These are phyloP conservation scores for Monopis laevigella DNA, from an alignment of 2,888 invertebrate species.

Conservation along the genomic window DNA sequence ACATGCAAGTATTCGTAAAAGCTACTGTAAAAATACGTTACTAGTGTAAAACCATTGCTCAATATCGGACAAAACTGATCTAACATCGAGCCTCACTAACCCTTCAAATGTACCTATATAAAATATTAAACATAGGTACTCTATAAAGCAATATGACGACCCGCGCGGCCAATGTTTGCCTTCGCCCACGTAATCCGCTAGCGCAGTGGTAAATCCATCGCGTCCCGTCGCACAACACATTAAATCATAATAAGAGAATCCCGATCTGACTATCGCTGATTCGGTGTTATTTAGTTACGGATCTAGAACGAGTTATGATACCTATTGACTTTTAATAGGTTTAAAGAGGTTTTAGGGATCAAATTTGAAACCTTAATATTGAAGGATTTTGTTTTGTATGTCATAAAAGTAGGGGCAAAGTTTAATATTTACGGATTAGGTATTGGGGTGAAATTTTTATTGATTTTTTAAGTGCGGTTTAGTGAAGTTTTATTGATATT, in stretches of 20 bases:
- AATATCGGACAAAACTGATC: too few relatives aligned
- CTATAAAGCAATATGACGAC: constrained; percentile 63
- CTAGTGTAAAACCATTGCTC: too few relatives aligned
- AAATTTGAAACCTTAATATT: too few relatives aligned
- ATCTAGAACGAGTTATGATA: constrained; percentile 7
- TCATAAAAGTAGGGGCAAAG: too few relatives aligned
- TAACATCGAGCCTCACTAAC: too few relatives aligned
- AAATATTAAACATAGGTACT: constrained; percentile 17
- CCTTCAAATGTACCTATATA: background rate
- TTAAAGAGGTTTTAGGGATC: constrained; percentile 8
- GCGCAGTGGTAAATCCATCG: constrained; percentile 60
- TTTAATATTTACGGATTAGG: too few relatives aligned
- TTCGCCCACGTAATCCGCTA: constrained; percentile 64
- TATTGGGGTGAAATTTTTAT: too few relatives aligned
- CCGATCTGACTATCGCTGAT: constrained; percentile 22
- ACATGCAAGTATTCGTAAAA: too few relatives aligned
- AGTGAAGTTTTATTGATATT: too few relatives aligned
- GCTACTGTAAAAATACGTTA: too few relatives aligned
- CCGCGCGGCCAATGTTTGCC: constrained; percentile 62
- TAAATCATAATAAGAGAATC: constrained; percentile 68
- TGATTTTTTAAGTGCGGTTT: too few relatives aligned
- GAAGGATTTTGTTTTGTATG: too few relatives aligned
- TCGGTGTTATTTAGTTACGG: constrained; percentile 7
- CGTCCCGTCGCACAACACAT: constrained; percentile 46
- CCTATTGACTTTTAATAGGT: constrained; percentile 11